Evolutionary conservation across 2,888 invertebrate species (phyloP).

Genomic region (Axea sp.): DNA sequence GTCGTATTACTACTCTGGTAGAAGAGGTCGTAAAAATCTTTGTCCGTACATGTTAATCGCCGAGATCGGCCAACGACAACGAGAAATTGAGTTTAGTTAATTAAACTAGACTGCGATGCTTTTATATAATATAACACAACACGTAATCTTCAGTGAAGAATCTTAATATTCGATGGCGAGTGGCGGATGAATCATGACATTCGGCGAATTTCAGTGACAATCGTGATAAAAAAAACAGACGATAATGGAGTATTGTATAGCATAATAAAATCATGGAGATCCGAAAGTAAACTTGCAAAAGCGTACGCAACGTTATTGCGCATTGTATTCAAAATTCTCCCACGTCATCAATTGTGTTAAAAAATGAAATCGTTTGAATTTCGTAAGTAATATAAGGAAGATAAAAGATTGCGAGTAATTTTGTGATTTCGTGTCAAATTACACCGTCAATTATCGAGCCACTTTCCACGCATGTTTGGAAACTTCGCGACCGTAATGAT

Average conservation of each 20-base stretch:
- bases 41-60: constrained; percentile 75
- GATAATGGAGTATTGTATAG: constrained; percentile 24
- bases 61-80: constrained; percentile 72
- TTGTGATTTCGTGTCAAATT: constrained; percentile 39
- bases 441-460: constrained; percentile 46
- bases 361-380: constrained; percentile 40
- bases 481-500: constrained; percentile 30
- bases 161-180: constrained; percentile 48
- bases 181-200: constrained; percentile 36
- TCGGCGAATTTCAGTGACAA: constrained; percentile 41
- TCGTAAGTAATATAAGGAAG: constrained; percentile 28
- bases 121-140: constrained; percentile 37
- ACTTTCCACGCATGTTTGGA: constrained; percentile 53
- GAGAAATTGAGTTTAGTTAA: constrained; percentile 62
- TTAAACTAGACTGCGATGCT: constrained; percentile 49
- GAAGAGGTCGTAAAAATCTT: constrained; percentile 73
- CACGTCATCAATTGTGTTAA: constrained; percentile 40
- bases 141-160: constrained; percentile 24
- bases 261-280: constrained; percentile 36
- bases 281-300: constrained; percentile 33
- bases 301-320: constrained; percentile 16
- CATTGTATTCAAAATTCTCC: constrained; percentile 19
- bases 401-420: constrained; percentile 44
- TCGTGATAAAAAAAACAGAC: constrained; percentile 29
- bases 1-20: constrained; percentile 62